phyloP scores from a whole-genome alignment of 1,140 invertebrate genomes.

The Augochlora pura region DNA sequence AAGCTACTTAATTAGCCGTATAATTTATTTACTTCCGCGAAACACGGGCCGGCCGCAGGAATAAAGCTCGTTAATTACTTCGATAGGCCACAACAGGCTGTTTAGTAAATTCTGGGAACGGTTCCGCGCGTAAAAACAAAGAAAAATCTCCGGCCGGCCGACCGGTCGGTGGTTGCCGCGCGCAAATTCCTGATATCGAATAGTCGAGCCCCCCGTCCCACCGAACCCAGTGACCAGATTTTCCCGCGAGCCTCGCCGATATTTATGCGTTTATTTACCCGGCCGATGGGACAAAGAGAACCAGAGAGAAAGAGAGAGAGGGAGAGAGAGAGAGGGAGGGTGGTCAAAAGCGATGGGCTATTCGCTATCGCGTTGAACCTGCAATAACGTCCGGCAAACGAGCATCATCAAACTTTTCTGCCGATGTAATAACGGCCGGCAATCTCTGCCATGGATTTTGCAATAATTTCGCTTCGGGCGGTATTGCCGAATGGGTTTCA shows the following conservation, averaged over 20 bases:
- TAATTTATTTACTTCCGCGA: not conserved
- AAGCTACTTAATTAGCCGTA: not conserved
- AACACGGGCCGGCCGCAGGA: not conserved
- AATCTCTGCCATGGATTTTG: constrained; percentile 28
- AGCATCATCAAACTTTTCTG: constrained; percentile 44
- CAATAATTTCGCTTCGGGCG: constrained; percentile 18
- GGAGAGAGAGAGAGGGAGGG: too few species aligned
- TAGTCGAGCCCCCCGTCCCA: constrained; percentile 24
- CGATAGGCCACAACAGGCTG: constrained; percentile 12
- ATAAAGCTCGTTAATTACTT: constrained; percentile 27
- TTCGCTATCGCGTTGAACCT: constrained; percentile 2
- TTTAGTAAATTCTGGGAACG: constrained; percentile 19
- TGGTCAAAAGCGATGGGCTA: too few species aligned
- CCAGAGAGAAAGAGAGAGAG: not conserved
- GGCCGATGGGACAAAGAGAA: not conserved
- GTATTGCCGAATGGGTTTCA: not conserved
- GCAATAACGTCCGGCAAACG: constrained; percentile 41
- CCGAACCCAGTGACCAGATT: constrained; percentile 32
- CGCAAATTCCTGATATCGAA: constrained; percentile 33
- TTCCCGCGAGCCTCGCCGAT: not conserved
- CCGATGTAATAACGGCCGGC: constrained; percentile 42
- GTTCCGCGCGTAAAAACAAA: not conserved
- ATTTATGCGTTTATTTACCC: constrained; percentile 41
- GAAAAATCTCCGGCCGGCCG: not conserved
- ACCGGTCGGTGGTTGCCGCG: not conserved